Conservation (phyloP, 2,888 invertebrate genomes). For the Fragum fragum region DNA sequence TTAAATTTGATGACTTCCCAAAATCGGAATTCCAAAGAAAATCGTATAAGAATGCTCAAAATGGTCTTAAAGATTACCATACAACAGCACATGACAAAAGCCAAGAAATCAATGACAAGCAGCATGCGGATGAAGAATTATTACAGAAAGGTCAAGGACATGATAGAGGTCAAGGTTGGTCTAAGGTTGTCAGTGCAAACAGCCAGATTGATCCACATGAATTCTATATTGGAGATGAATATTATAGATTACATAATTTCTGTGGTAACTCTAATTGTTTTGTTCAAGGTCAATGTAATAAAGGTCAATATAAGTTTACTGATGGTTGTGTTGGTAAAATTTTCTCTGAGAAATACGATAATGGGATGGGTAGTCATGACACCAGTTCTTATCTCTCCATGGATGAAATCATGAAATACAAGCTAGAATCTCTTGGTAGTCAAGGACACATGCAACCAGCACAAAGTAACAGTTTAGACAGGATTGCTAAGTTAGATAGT, state of each 20-base stretch:
- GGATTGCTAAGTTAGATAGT: not conserved
- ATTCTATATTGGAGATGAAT: not conserved
- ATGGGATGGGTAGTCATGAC: not conserved
- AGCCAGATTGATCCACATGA: not conserved
- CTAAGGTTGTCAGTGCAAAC: constrained; percentile 1
- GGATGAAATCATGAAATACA: constrained; percentile 24
- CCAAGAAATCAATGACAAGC: not conserved
- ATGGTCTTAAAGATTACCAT: not conserved
- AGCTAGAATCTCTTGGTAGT: not conserved
- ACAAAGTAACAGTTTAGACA: not conserved
- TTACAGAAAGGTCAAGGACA: not conserved
- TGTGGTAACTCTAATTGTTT: constrained; percentile 16
- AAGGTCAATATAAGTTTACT: not conserved
- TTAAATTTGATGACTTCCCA: no score
- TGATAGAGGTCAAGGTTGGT: constrained; percentile 12
- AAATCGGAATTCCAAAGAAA: no score
- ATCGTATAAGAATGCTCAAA: no score
- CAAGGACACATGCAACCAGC: not conserved
- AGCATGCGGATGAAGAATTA: not conserved
- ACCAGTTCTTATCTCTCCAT: constrained; percentile 8
- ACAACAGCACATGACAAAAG: not conserved
- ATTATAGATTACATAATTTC: not conserved
- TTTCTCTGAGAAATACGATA: constrained; percentile 6
- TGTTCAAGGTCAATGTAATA: not conserved
- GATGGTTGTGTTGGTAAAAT: not conserved